phyloP scores from a whole-genome alignment of 2,113 vertebrate species.

The Meriones unguiculatus region DNA sequence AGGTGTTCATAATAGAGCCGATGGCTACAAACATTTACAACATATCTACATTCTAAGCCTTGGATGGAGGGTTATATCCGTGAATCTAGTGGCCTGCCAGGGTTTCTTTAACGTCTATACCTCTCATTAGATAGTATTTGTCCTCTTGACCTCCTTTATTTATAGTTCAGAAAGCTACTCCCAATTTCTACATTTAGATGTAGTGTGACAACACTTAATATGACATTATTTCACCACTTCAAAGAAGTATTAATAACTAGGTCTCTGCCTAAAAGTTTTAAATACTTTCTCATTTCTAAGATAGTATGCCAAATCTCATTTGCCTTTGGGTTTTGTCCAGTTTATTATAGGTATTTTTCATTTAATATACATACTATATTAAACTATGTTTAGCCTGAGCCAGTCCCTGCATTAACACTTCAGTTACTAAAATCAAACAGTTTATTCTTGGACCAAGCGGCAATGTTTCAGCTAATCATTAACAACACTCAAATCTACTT shows the following conservation, averaged over 20 bases:
- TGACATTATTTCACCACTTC: not conserved
- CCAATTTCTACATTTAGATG: not conserved
- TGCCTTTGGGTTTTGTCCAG: not conserved
- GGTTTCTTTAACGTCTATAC: not conserved
- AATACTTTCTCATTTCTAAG: not conserved
- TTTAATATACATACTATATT: not conserved
- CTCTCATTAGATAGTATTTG: not conserved
- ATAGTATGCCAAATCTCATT: not conserved
- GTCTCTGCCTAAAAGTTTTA: not conserved
- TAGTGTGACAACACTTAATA: not conserved
- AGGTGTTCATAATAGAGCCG: not conserved
- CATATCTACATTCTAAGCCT: not conserved
- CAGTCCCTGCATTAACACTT: not conserved
- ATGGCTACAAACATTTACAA: not conserved
- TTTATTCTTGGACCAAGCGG: not conserved
- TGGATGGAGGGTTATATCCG: not conserved
- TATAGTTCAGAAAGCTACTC: not conserved
- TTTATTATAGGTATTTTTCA: not conserved
- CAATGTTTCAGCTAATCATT: not conserved
- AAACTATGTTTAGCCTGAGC: not conserved
- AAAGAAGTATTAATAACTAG: not conserved
- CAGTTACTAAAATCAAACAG: not conserved
- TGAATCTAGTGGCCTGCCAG: not conserved
- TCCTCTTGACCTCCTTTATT: not conserved
- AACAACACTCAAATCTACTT: not conserved